Evolutionary conservation across 53 echinoderm and acorn worm genomes (phyloP).

Genomic region (Astropecten irregularis): DNA sequence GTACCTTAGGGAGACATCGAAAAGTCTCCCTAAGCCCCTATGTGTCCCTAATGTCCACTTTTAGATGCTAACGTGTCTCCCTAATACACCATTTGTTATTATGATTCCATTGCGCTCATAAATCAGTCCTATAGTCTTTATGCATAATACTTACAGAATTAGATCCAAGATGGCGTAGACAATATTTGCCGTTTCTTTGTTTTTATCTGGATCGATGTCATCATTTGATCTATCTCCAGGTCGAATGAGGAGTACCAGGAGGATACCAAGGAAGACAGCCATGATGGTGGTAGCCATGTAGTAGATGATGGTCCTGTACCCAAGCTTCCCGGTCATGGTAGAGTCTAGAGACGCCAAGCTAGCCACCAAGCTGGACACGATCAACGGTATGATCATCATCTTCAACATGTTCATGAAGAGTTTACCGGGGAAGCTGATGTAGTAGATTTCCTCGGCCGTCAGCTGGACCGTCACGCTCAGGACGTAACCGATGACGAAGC

Average conservation of each 20-base stretch:
- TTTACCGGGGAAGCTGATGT: conserved; percentile 91
- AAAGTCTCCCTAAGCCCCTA: too few relatives aligned
- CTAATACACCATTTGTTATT: too few relatives aligned
- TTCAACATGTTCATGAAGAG: conserved; percentile 98
- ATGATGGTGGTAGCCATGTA: conserved; percentile 88
- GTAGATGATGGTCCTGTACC: conserved; percentile 82
- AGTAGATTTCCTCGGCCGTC: conserved; percentile 81
- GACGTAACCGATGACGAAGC: conserved; percentile 84
- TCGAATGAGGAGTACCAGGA: conserved; percentile 76
- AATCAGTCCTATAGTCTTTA: too few relatives aligned
- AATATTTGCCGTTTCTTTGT: conserved; percentile 75
- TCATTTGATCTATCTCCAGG: conserved; percentile 70
- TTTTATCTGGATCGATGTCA: conserved; percentile 48
- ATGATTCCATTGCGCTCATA: too few relatives aligned
- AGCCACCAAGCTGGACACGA: conserved; percentile 88
- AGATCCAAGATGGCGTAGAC: conserved; percentile 94
- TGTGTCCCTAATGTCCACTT: too few relatives aligned
- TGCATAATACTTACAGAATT: conserved; percentile 80
- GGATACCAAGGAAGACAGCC: conserved; percentile 91
- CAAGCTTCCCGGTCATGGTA: conserved; percentile 88
- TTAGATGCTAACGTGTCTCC: too few relatives aligned
- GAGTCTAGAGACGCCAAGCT: conserved; percentile 89
- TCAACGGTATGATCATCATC: conserved; percentile 98
- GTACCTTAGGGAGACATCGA: too few relatives aligned
- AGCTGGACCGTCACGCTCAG: conserved; percentile 75